Evolutionary conservation across 1,140 invertebrate genomes (phyloP).

Genomic region (Muscidifurax raptorellus): DNA sequence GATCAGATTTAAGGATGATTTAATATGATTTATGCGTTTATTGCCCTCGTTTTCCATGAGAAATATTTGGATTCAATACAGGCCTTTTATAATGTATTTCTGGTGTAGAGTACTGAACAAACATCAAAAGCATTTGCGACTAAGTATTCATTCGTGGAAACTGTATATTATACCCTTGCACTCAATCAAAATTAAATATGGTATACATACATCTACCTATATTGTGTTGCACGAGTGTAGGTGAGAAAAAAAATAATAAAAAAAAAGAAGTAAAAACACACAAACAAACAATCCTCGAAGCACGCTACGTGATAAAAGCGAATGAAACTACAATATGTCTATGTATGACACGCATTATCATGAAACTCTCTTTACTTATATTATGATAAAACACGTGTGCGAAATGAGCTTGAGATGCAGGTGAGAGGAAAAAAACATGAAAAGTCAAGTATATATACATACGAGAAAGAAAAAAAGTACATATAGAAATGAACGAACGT

Average conservation of each 20-base stretch:
- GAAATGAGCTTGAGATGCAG: background rate
- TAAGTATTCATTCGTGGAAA: too few species aligned
- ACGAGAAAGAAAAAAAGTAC: background rate
- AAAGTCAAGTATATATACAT: background rate
- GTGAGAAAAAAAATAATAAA: conserved; percentile 43
- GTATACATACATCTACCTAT: background rate
- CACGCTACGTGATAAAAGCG: conserved; percentile 55
- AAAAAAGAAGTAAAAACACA: conserved; percentile 48
- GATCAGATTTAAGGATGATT: background rate
- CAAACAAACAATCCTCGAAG: conserved; percentile 59
- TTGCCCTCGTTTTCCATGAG: too few species aligned
- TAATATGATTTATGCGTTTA: background rate
- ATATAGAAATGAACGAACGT: background rate
- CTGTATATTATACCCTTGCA: too few species aligned
- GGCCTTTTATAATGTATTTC: too few species aligned
- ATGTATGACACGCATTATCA: background rate
- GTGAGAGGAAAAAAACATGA: conserved; percentile 9
- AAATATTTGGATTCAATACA: too few species aligned
- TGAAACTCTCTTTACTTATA: conserved; percentile 8
- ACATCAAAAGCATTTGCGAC: too few species aligned
- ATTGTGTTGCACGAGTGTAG: too few species aligned
- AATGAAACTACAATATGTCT: conserved; percentile 25
- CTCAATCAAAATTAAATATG: background rate
- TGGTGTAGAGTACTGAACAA: too few species aligned
- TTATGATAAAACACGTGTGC: background rate